phyloP scores from a whole-genome alignment of 2,888 invertebrate species.

The Drosophila setosimentum region DNA sequence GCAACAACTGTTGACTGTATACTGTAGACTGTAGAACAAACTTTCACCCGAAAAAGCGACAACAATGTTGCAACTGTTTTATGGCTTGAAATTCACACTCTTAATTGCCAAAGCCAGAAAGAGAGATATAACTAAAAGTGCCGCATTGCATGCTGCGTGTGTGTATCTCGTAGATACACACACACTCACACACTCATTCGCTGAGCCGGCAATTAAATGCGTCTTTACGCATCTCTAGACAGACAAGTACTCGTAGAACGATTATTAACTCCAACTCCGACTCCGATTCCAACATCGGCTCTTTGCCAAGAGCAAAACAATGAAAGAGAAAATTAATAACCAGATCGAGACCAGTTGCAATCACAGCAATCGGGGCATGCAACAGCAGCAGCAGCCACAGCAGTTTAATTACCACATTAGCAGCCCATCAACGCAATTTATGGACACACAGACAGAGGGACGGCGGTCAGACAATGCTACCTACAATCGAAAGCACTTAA shows the following conservation, averaged over 20 bases:
- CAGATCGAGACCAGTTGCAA: slow-evolving; percentile 59
- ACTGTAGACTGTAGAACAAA: slow-evolving; percentile 71
- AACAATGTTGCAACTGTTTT: slow-evolving; percentile 71
- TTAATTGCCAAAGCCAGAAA: slow-evolving; percentile 66
- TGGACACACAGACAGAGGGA: neutral
- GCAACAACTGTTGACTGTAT: slow-evolving; percentile 6
- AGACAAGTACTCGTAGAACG: slow-evolving; percentile 53
- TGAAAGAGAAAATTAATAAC: slow-evolving; percentile 80
- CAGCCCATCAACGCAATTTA: slow-evolving; percentile 62
- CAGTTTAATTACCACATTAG: slow-evolving; percentile 73
- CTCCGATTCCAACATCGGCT: neutral
- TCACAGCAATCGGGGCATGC: slow-evolving; percentile 53
- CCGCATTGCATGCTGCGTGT: slow-evolving; percentile 39
- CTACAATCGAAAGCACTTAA: slow-evolving; percentile 26
- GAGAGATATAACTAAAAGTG: slow-evolving; percentile 34
- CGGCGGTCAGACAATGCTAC: neutral
- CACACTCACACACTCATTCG: slow-evolving; percentile 5
- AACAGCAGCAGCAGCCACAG: slow-evolving; percentile 43
- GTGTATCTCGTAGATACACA: slow-evolving; percentile 43
- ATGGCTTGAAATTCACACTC: slow-evolving; percentile 76
- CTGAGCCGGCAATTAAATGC: slow-evolving; percentile 42
- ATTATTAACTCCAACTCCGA: slow-evolving; percentile 27
- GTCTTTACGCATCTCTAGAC: slow-evolving; percentile 65
- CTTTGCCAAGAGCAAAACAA: slow-evolving; percentile 56
- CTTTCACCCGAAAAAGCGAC: slow-evolving; percentile 73